Evolutionary conservation across 2,888 invertebrate species (phyloP), one percentile per base, ranked within the genome.

Genomic region (Chalcosyrphus nemorum): DNA sequence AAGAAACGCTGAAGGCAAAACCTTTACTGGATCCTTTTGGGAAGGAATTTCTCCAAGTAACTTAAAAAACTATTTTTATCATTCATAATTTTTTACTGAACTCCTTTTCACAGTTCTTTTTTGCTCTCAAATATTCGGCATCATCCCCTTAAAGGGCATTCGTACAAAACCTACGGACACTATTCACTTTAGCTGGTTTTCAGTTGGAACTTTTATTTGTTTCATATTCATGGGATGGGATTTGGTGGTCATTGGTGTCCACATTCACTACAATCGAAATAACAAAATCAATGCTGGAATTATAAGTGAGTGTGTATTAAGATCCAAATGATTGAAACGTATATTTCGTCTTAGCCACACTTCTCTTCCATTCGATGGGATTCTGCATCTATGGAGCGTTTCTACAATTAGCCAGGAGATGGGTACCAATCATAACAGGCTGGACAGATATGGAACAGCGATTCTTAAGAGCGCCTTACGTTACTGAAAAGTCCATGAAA

Each of bases 381-480:
- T 41, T 84, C 7, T 63, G 54, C 21, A 84, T 84, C 4, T 84
- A 80, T 43, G 56, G 11, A 15, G 68, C 68, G 0, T 84, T 84
- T 27, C 47, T 84, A 1, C 32, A 50, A n/a, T 17, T 84, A 19
- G 56, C 74, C 1, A 68, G 54, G n/a, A 29, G 63, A 19, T 84
- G 78, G 82, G 56, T 63, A 0, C 19, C 15, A n/a, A 68, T 84
- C 32, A 56, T 63, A 1, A 63, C 45, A 3, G 61, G 52, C 3
- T 84, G 82, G 78, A 84, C 57, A n/a, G 27, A 68, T 15, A 78
- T 78, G 47, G 82, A 84, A 24, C 66, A 78, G 11, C 66, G 63
- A 4, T 82, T 82, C 21, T 27, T 82, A 0, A 38, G 47, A 9
- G 1, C 47, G 0, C 78, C 78, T 1, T 84, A 84, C 11, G 21